Conservation (phyloP, 2,888 invertebrate species). For the Athalia cordata region DNA sequence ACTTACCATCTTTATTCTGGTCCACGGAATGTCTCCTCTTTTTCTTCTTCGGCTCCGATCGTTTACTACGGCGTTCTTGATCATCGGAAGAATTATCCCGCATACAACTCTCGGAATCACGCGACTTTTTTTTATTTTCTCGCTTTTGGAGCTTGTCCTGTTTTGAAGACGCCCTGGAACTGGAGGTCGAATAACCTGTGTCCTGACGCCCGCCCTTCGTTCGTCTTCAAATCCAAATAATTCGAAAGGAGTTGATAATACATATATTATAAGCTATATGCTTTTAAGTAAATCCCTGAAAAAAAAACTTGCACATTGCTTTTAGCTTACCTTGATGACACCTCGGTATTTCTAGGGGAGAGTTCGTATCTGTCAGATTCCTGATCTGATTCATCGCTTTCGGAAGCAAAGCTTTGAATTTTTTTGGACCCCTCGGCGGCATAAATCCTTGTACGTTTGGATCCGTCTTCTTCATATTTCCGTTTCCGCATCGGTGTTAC, state of each 20-base stretch:
- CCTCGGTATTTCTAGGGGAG: constrained; percentile 53
- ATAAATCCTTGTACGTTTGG: constrained; percentile 50
- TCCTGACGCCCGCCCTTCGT: constrained; percentile 74
- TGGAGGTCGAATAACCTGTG: constrained; percentile 82
- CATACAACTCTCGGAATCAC: constrained; percentile 34
- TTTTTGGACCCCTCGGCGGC: constrained; percentile 56
- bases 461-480: constrained; percentile 54
- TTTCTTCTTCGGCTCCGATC: constrained; percentile 45
- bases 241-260: neutral
- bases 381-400: constrained; percentile 64
- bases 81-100: constrained; percentile 45
- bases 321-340: constrained; percentile 17
- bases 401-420: constrained; percentile 57
- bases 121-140: constrained; percentile 57
- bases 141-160: constrained; percentile 59
- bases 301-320: constrained; percentile 51
- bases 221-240: constrained; percentile 42
- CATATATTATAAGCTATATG: neutral
- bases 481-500: constrained; percentile 49
- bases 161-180: constrained; percentile 76
- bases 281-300: neutral
- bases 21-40: constrained; percentile 40
- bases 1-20: constrained; percentile 52
- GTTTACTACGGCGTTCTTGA: constrained; percentile 50
- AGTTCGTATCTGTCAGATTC: constrained; percentile 62